Evolutionary conservation across 2,888 invertebrate species (phyloP).

Genomic region (Sceliomorpha sp.): DNA sequence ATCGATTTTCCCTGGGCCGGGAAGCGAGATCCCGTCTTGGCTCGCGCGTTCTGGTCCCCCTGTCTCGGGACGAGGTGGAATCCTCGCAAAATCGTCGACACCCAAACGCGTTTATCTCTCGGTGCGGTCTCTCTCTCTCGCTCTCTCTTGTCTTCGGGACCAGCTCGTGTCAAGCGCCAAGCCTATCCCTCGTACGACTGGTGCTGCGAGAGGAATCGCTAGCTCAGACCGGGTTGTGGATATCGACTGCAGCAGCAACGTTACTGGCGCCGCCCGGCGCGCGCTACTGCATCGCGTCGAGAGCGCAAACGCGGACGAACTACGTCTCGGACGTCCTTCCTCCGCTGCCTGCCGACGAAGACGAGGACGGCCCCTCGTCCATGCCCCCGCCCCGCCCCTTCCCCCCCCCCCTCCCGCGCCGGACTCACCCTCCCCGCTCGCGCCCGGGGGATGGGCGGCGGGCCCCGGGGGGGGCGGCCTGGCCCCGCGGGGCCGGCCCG

Average conservation of each 20-base stretch:
- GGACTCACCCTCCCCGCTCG: neutral
- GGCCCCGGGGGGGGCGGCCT: conserved; percentile 6
- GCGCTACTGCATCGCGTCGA: conserved; percentile 61
- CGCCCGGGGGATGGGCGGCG: neutral
- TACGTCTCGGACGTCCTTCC: conserved; percentile 6
- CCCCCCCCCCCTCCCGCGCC: conserved; percentile 10
- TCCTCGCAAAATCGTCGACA: no score
- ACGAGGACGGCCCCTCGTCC: conserved; percentile 9
- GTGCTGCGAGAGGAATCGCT: conserved; percentile 57
- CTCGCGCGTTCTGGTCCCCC: no score
- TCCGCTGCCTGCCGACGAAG: conserved; percentile 6
- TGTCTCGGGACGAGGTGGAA: no score
- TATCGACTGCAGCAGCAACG: conserved; percentile 72
- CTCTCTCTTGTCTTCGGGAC: no score
- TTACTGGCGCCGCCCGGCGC: conserved; percentile 73
- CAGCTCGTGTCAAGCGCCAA: conserved; percentile 48
- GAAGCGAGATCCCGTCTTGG: conserved; percentile 30
- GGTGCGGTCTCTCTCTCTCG: no score
- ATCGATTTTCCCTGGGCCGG: no score
- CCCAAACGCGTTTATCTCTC: no score
- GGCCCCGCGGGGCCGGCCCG: no score
- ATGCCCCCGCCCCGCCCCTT: conserved; percentile 43
- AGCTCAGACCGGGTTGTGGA: conserved; percentile 62
- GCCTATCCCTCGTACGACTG: conserved; percentile 33
- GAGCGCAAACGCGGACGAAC: conserved; percentile 62